Evolutionary conservation across 2,797 vertebrate species (phyloP), one percentile per base, ranked within the genome.

Genomic region (Coranthus polyacanthus): DNA sequence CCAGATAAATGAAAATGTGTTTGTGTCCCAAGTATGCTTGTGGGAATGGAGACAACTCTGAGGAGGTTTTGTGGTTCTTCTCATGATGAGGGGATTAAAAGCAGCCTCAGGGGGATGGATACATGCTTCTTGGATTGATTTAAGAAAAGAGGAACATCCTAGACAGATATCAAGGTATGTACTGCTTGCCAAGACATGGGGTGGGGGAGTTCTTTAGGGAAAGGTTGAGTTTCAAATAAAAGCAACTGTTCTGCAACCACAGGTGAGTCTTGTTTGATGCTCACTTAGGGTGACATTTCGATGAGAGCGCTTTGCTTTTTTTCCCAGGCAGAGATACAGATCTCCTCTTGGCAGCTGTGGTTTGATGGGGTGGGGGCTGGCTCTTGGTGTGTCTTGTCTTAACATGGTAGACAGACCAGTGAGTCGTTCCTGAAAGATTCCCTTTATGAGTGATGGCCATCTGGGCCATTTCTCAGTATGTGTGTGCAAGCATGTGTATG

Each of bases 401-500:
- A 77, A 85, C 78, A 87, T 76, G 63, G 81, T 75, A 50, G 79
- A 80, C 64, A 62, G 54, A 45, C 74, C 68, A 69, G 71, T 84
- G 86, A 86, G 81, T 81, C 18, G 62, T 64, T 72, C 66, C 68
- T 83, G 72, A 88, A 83, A 89, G 80, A 89, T 88, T 86, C 60
- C 75, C 62, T 87, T 79, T 60, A 87, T 89, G 88, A 90, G 68
- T 56, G 86, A 89, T 76, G 73, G 64, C 84, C 75, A 87, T 89
- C 83, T 89, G 88, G 80, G 63, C 66, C 46, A 7, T 75, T 89
- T 77, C 70, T 79, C 72, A 61, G 47, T 43, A 10, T 70, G 63
- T 51, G 50, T 55, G 45, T 66, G 70, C 53, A 58, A 61, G 57
- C 53, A 52, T 55, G 53, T 60, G 69, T 68, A 58, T 47, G 57